These are phyloP conservation scores for Centroberyx gerrardi DNA, from an alignment of 2,797 vertebrate species.

Conservation along the genomic window DNA sequence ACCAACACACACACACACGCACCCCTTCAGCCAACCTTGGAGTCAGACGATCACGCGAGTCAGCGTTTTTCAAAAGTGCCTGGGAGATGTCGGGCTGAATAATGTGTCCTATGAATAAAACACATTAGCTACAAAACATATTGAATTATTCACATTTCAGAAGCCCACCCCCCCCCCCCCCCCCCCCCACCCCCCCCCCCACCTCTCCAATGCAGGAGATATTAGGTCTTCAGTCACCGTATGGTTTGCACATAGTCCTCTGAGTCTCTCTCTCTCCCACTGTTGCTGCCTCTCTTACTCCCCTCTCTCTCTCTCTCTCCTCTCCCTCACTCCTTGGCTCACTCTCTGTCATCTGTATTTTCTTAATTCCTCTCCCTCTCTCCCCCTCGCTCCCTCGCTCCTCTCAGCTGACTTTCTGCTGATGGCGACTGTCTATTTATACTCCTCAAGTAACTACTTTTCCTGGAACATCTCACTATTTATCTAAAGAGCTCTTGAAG, in stretches of 20 bases:
- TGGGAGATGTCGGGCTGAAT: slow-evolving; percentile 83
- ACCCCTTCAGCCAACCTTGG: slow-evolving; percentile 71
- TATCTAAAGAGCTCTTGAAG: slow-evolving; percentile 79
- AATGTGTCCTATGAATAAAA: slow-evolving; percentile 89
- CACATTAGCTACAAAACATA: slow-evolving; percentile 87
- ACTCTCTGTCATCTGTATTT: slow-evolving; percentile 73
- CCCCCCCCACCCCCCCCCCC: slow-evolving; percentile 58
- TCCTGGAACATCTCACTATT: slow-evolving; percentile 74
- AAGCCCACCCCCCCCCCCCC: slow-evolving; percentile 60
- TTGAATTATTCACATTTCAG: slow-evolving; percentile 89
- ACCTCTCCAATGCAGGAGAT: slow-evolving; percentile 60
- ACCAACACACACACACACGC: not conserved
- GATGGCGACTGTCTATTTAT: slow-evolving; percentile 81
- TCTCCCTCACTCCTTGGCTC: slow-evolving; percentile 69
- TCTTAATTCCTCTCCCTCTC: slow-evolving; percentile 64
- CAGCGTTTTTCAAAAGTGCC: slow-evolving; percentile 81
- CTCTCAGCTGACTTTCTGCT: slow-evolving; percentile 75
- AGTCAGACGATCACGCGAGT: slow-evolving; percentile 69
- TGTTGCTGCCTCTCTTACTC: slow-evolving; percentile 19
- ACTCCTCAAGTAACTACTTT: slow-evolving; percentile 74
- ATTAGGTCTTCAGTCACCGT: slow-evolving; percentile 79
- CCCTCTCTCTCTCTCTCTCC: slow-evolving; percentile 23
- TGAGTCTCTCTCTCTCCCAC: slow-evolving; percentile 61
- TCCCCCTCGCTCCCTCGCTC: slow-evolving; percentile 65
- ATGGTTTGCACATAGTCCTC: slow-evolving; percentile 68